Percentiles rank a stretch among this genome's conserved stretches.
Evolutionary conservation across 1,140 invertebrate species (phyloP).

Genomic region (Neodiprion virginianus): DNA sequence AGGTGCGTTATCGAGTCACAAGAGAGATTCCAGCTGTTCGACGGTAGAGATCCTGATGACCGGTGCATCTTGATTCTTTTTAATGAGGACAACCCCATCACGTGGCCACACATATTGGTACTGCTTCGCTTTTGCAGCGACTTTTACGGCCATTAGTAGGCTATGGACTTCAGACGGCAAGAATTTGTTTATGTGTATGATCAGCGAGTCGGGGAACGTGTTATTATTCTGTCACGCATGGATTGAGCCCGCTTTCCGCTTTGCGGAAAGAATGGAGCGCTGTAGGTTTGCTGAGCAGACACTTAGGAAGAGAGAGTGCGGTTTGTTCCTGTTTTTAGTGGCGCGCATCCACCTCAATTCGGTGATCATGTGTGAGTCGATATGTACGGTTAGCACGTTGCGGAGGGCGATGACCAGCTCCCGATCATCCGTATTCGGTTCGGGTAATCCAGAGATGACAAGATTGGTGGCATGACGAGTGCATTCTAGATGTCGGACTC

Average conservation of each 20-base stretch:
- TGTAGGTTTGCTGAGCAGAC: background rate
- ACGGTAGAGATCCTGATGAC: background rate
- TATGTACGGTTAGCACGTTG: background rate
- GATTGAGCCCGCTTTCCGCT: background rate
- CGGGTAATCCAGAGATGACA: background rate
- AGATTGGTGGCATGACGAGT: background rate
- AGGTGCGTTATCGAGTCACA: background rate
- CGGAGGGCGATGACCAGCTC: background rate
- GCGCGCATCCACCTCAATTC: slow-evolving; percentile 1
- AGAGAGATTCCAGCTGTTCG: slow-evolving; percentile 1
- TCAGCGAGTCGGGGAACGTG: background rate
- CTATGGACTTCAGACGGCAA: background rate
- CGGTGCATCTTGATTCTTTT: background rate
- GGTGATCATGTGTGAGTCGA: background rate
- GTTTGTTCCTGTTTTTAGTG: background rate
- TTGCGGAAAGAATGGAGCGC: background rate
- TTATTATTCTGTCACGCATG: background rate
- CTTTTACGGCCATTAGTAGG: background rate
- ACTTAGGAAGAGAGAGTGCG: background rate
- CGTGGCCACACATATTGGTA: slow-evolving; percentile 8
- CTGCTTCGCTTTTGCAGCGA: background rate
- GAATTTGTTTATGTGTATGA: slow-evolving; percentile 5
- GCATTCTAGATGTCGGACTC: background rate
- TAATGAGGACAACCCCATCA: background rate
- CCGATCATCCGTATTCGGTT: background rate